A percentile compares a stretch with the other conserved stretches of the same genome.
Conservation (phyloP, 2,888 invertebrate species). For the Protonemura montana region DNA sequence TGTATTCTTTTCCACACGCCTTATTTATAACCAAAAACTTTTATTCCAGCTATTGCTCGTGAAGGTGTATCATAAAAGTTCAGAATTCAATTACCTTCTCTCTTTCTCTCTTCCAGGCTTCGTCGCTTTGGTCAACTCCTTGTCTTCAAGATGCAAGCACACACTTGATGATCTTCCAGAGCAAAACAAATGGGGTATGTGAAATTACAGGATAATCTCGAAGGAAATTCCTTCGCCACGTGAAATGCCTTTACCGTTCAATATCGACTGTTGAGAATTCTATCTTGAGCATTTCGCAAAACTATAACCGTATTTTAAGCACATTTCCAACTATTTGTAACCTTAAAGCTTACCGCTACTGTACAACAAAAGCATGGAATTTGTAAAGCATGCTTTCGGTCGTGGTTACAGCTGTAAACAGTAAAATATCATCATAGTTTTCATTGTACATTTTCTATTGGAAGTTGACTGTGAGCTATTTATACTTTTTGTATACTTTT, state of each 20-base stretch:
- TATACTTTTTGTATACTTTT: too few species aligned
- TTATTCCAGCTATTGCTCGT: too few species aligned
- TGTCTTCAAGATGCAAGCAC: background rate
- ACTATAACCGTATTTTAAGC: background rate
- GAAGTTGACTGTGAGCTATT: too few species aligned
- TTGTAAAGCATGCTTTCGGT: background rate
- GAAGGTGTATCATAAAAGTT: too few species aligned
- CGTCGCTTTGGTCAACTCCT: background rate
- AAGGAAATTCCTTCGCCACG: conserved; percentile 13
- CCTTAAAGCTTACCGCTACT: background rate
- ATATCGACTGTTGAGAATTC: background rate
- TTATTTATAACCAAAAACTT: too few species aligned
- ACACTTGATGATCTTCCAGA: background rate
- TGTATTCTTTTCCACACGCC: too few species aligned
- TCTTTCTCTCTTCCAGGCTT: too few species aligned
- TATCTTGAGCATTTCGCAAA: background rate
- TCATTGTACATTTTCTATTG: background rate
- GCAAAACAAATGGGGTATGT: background rate
- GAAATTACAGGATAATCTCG: conserved; percentile 19
- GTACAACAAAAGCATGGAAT: background rate
- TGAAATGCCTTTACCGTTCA: conserved; percentile 16
- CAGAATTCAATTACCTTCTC: too few species aligned
- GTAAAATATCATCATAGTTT: background rate
- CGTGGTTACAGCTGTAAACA: background rate
- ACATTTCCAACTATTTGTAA: background rate